Evolutionary conservation across 2,888 invertebrate species (phyloP).

Genomic region (Aporophyla lueneburgensis): DNA sequence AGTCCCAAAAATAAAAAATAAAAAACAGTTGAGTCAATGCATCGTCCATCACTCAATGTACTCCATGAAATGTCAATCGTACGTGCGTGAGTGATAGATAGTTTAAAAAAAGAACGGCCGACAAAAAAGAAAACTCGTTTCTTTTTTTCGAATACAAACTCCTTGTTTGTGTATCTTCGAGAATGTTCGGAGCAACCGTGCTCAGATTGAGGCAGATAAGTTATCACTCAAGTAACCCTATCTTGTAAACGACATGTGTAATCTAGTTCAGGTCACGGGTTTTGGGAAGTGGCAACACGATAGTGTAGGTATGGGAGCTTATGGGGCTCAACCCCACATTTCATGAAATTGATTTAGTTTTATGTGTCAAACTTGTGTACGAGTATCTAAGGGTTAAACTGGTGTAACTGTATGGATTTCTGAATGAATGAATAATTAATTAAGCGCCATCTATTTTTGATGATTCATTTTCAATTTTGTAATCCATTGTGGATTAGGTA

Average conservation of each 20-base stretch:
- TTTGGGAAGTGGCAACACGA: slow-evolving; percentile 54
- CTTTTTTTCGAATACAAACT: slow-evolving; percentile 22
- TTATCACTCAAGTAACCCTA: slow-evolving; percentile 67
- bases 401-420: neutral
- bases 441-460: neutral
- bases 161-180: slow-evolving; percentile 53
- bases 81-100: slow-evolving; percentile 60
- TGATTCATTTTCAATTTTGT: neutral
- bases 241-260: slow-evolving; percentile 67
- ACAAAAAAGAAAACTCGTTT: slow-evolving; percentile 12
- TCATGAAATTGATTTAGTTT: slow-evolving; percentile 37
- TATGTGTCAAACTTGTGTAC: slow-evolving; percentile 5
- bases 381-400: neutral
- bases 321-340: neutral
- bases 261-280: slow-evolving; percentile 65
- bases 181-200: slow-evolving; percentile 55
- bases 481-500: too few species aligned
- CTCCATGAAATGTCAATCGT: slow-evolving; percentile 49
- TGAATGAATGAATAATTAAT: neutral
- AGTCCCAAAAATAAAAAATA: slow-evolving; percentile 5
- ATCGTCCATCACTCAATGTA: slow-evolving; percentile 48
- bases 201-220: slow-evolving; percentile 62
- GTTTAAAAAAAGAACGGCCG: slow-evolving; percentile 42
- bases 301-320: slow-evolving; percentile 27
- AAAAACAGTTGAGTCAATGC: slow-evolving; percentile 33